A percentile compares a stretch with the other conserved stretches of the same genome.
Evolutionary conservation across 2,113 vertebrate genomes (phyloP).

Genomic region (Phalacrocorax aristotelis): DNA sequence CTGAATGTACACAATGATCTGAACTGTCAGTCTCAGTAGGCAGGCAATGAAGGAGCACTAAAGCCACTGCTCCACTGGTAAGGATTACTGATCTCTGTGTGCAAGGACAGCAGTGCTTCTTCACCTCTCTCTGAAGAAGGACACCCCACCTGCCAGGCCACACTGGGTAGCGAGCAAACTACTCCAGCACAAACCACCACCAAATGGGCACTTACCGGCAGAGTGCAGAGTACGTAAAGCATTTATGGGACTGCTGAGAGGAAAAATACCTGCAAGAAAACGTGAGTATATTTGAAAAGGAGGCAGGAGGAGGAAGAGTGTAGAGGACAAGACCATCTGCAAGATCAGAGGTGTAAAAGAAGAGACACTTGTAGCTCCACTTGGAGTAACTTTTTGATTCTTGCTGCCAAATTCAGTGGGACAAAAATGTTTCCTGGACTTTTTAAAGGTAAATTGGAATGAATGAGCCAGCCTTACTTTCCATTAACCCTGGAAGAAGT

Average conservation of each 20-base stretch:
- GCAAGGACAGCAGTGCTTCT: neutral
- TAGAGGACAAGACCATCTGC: neutral
- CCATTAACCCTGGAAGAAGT: neutral
- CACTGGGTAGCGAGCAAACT: accelerated
- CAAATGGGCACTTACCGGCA: neutral
- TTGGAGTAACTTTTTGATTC: neutral
- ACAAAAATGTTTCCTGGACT: neutral
- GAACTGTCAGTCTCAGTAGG: neutral
- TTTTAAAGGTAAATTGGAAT: neutral
- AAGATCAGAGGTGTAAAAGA: neutral
- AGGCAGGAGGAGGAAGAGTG: neutral
- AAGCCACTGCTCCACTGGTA: neutral
- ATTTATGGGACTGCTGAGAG: neutral
- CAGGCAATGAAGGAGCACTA: neutral
- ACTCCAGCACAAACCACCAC: neutral
- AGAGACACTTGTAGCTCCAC: neutral
- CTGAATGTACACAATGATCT: neutral
- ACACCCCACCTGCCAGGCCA: neutral
- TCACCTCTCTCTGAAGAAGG: neutral
- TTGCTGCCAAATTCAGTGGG: neutral
- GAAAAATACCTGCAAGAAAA: neutral
- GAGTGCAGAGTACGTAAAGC: neutral
- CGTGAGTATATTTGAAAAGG: neutral
- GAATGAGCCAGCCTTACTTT: neutral
- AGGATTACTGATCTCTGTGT: neutral